Conservation (phyloP, 2,888 invertebrate genomes). For the Thereva unica region DNA sequence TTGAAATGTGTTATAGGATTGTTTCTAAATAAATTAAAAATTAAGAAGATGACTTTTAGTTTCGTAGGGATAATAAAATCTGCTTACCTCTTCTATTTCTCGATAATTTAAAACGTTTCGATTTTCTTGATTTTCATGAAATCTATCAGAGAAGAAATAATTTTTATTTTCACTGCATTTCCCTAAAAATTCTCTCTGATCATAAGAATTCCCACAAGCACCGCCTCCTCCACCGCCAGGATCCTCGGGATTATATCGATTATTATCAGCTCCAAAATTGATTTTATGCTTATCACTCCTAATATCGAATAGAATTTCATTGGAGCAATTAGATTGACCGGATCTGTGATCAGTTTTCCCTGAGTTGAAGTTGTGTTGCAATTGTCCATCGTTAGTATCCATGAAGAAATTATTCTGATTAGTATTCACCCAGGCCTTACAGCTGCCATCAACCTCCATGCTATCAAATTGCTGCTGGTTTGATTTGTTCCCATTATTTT, state of each 20-base stretch:
- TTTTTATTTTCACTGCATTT: too few species aligned
- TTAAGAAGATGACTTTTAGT: too few species aligned
- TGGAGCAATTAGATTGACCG: neutral
- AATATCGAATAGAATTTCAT: conserved; percentile 40
- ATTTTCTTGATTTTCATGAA: conserved; percentile 10
- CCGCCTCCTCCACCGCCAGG: conserved; percentile 39
- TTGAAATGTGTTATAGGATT: neutral
- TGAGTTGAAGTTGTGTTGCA: too few species aligned
- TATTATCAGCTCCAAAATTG: neutral
- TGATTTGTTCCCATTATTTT: too few species aligned
- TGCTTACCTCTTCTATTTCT: conserved; percentile 7
- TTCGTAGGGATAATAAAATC: too few species aligned
- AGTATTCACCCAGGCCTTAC: too few species aligned
- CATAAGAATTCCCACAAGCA: neutral
- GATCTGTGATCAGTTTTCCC: too few species aligned
- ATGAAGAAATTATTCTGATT: too few species aligned
- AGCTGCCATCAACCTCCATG: too few species aligned
- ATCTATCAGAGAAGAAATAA: neutral
- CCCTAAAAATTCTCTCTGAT: neutral
- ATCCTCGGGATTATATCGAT: conserved; percentile 39
- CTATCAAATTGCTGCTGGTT: too few species aligned
- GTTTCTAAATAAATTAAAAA: too few species aligned
- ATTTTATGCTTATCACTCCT: conserved; percentile 41
- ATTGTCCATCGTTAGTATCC: too few species aligned
- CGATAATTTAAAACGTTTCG: conserved; percentile 2